Conservation (phyloP, 2,797 vertebrate genomes). For the Echiichthys vipera region DNA sequence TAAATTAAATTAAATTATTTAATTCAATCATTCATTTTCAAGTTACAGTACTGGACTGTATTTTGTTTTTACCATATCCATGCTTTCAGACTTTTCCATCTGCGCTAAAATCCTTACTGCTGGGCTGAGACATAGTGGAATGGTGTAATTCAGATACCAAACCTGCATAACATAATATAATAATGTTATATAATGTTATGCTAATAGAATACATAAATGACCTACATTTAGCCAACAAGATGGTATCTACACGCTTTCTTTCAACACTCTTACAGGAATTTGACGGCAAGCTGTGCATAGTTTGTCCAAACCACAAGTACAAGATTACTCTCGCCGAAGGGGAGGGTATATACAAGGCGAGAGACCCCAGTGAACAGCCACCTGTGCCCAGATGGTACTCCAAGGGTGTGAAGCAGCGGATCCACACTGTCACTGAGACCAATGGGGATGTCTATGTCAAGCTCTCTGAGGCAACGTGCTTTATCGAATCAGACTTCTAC, state of each 20-base stretch:
- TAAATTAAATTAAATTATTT: constrained; percentile 10
- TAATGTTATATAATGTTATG: constrained; percentile 28
- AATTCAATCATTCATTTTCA: no score
- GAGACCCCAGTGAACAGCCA: constrained; percentile 79
- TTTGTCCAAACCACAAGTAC: constrained; percentile 96
- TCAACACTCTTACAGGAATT: constrained; percentile 84
- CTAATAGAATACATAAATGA: constrained; percentile 22
- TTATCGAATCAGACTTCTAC: constrained; percentile 91
- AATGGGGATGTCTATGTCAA: constrained; percentile 89
- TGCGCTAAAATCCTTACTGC: constrained; percentile 14
- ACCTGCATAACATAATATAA: constrained; percentile 43
- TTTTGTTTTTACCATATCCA: neutral
- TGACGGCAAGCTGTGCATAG: constrained; percentile 88
- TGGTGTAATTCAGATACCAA: constrained; percentile 37
- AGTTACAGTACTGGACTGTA: neutral
- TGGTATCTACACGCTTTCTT: constrained; percentile 37
- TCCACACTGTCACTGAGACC: constrained; percentile 85
- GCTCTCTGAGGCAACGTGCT: constrained; percentile 78
- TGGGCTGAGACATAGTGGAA: neutral
- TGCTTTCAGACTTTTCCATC: constrained; percentile 4
- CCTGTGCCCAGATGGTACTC: constrained; percentile 86
- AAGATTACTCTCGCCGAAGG: constrained; percentile 91
- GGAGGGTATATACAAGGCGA: constrained; percentile 89
- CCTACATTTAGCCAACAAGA: constrained; percentile 18
- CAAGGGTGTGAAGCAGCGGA: constrained; percentile 93